Conservation (phyloP, 35 echinoderm and acorn worm genomes). For the Apostichopus parvimensis region DNA sequence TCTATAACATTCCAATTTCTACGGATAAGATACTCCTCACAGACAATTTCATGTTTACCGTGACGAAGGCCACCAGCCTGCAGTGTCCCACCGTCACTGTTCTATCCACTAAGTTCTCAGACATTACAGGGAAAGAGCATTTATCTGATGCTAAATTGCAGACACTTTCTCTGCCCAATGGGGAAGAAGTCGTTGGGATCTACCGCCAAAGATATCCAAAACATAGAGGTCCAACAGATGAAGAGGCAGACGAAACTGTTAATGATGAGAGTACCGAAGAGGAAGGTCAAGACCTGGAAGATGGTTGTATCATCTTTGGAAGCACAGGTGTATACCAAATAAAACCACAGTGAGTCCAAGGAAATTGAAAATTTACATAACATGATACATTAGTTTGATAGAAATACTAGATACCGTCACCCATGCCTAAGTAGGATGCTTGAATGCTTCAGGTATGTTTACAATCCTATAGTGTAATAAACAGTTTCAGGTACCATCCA, state of each 20-base stretch:
- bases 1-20: constrained; percentile 51
- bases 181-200: constrained; percentile 55
- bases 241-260: not conserved
- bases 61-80: constrained; percentile 4
- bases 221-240: not conserved
- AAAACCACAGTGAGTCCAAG: not conserved
- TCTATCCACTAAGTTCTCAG: constrained; percentile 32
- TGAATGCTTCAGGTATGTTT: too few relatives aligned
- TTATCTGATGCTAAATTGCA: constrained; percentile 63
- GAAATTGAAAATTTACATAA: not conserved
- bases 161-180: constrained; percentile 56
- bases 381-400: not conserved
- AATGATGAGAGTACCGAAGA: too few relatives aligned
- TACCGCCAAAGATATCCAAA: constrained; percentile 44
- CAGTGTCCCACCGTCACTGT: not conserved
- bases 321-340: constrained; percentile 6
- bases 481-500: too few relatives aligned
- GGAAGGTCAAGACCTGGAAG: not conserved
- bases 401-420: too few relatives aligned
- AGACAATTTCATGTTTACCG: constrained; percentile 45
- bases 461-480: not conserved
- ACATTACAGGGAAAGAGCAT: constrained; percentile 28
- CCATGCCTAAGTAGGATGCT: too few relatives aligned
- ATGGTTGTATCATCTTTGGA: not conserved
- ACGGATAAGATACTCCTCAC: constrained; percentile 40